phyloP scores from a whole-genome alignment of 2,888 invertebrate genomes.

The Nemurella pictetii region DNA sequence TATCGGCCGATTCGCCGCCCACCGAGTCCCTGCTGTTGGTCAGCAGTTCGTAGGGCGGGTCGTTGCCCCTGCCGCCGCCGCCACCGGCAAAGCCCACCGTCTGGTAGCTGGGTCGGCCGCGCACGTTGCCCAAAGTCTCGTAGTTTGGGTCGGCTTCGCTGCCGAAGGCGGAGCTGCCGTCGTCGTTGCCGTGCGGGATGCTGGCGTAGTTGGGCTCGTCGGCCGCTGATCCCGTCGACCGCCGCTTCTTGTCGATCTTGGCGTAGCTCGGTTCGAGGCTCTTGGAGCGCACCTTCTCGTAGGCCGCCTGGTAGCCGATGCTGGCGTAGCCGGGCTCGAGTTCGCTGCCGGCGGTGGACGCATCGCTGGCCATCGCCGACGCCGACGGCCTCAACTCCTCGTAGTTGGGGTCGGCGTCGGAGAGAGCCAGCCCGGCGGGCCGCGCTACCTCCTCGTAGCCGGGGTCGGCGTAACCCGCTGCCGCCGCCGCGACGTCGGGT shows the following conservation, averaged over 20 bases:
- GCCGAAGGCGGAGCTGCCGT: constrained; percentile 62
- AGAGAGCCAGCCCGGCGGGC: constrained; percentile 46
- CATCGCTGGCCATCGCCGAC: background rate
- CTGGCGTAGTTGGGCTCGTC: constrained; percentile 78
- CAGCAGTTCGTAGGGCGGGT: constrained; percentile 56
- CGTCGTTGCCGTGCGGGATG: constrained; percentile 61
- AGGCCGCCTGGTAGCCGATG: background rate
- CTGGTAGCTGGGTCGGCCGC: constrained; percentile 58
- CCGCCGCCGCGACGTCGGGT: background rate
- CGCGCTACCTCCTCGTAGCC: constrained; percentile 71
- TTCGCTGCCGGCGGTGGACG: constrained; percentile 34
- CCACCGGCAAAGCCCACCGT: background rate
- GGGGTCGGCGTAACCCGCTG: constrained; percentile 57
- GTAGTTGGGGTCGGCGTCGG: constrained; percentile 77
- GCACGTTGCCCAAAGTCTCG: constrained; percentile 69
- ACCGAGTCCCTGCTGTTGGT: constrained; percentile 34
- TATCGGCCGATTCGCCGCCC: constrained; percentile 19
- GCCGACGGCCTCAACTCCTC: constrained; percentile 68
- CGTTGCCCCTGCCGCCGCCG: constrained; percentile 49
- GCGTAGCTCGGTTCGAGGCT: constrained; percentile 28
- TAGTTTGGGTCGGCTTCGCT: constrained; percentile 73
- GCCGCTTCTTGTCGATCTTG: constrained; percentile 32
- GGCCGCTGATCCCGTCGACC: constrained; percentile 23
- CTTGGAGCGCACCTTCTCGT: background rate
- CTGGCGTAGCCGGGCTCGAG: constrained; percentile 17